Evolutionary conservation across 2,888 invertebrate species (phyloP).

Genomic region (Coenonympha glycerion): DNA sequence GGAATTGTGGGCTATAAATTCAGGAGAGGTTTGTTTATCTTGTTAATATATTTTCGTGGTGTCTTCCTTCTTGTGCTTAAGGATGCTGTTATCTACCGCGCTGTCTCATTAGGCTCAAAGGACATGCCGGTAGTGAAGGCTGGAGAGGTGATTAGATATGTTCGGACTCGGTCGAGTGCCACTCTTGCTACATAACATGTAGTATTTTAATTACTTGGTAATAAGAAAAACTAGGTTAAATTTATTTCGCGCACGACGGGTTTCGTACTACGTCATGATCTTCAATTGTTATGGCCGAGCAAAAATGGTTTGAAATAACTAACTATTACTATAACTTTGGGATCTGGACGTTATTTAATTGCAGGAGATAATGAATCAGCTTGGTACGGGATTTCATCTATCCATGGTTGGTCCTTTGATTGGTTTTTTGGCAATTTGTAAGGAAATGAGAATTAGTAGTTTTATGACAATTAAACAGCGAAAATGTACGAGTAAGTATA

Average conservation of each 20-base stretch:
- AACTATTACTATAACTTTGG: no score
- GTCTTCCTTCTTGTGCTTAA: constrained; percentile 2
- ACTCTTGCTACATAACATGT: not conserved
- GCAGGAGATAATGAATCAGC: no score
- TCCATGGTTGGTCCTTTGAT: no score
- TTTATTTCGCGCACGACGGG: not conserved
- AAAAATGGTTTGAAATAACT: no score
- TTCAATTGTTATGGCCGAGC: no score
- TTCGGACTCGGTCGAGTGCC: not conserved
- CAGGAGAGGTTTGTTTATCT: constrained; percentile 3
- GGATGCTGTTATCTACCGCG: constrained; percentile 9
- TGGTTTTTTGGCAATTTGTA: no score
- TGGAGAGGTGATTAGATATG: constrained; percentile 5
- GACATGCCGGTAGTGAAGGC: constrained; percentile 3
- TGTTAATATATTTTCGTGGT: constrained; percentile 1
- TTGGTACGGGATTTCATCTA: no score
- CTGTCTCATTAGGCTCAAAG: constrained; percentile 14
- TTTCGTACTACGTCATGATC: no score
- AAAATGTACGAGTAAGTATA: no score
- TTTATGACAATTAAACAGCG: no score
- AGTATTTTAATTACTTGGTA: constrained; percentile 10
- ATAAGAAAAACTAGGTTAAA: not conserved
- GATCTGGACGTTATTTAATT: no score
- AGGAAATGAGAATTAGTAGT: no score
- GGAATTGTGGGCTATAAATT: not conserved